A percentile compares a stretch with the other conserved stretches of the same genome.
Conservation (phyloP, 1,140 invertebrate species). For the Pseudoatta argentina region DNA sequence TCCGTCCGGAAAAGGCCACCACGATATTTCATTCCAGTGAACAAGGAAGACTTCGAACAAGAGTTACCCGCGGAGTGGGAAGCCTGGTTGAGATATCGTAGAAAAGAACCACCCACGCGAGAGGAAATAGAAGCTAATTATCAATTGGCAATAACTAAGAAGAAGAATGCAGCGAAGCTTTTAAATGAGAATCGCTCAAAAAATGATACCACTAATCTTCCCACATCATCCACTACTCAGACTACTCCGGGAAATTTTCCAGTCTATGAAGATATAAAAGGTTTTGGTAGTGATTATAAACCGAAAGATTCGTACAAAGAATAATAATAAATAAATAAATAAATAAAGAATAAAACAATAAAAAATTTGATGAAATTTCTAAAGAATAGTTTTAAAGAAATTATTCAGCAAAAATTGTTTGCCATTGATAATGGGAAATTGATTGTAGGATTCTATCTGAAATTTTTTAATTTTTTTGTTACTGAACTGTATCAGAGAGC, state of each 20-base stretch:
- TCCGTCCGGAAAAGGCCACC: conserved; percentile 88
- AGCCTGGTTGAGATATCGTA: conserved; percentile 91
- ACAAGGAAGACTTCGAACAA: conserved; percentile 89
- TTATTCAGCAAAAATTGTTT: too few relatives aligned
- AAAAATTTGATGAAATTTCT: background rate
- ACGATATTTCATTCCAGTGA: conserved; percentile 91
- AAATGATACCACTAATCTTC: background rate
- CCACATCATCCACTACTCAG: background rate
- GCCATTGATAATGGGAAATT: too few relatives aligned
- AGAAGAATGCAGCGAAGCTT: conserved; percentile 90
- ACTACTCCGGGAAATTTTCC: conserved; percentile 74
- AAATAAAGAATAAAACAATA: background rate
- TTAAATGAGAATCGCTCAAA: conserved; percentile 79
- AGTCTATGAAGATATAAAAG: conserved; percentile 79
- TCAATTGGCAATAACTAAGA: conserved; percentile 90
- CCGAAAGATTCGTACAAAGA: conserved; percentile 34
- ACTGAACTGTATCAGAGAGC: too few relatives aligned
- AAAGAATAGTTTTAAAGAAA: background rate
- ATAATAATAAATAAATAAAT: too few relatives aligned
- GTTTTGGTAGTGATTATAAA: conserved; percentile 68
- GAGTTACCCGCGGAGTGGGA: conserved; percentile 94
- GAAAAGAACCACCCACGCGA: conserved; percentile 89
- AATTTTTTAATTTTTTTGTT: too few relatives aligned
- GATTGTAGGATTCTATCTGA: too few relatives aligned
- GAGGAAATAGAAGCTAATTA: conserved; percentile 91